Conservation (phyloP, 2,888 invertebrate species). For the Eupithecia tripunctaria region DNA sequence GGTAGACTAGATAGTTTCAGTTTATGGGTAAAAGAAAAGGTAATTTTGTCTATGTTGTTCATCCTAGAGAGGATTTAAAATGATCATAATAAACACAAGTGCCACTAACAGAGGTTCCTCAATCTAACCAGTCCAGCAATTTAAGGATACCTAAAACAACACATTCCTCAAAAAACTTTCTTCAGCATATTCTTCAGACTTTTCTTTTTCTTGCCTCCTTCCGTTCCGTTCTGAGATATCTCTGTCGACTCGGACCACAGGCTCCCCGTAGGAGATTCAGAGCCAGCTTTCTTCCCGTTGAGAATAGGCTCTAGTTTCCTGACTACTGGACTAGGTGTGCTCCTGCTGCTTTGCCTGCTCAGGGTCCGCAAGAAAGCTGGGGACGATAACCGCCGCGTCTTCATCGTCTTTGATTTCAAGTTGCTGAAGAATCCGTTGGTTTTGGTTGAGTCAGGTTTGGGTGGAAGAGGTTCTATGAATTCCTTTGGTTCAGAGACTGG, state of each 20-base stretch:
- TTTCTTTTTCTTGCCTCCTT: slow-evolving; percentile 84
- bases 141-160: slow-evolving; percentile 39
- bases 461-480: slow-evolving; percentile 60
- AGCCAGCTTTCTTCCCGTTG: slow-evolving; percentile 73
- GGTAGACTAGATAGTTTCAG: not conserved
- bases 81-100: not conserved
- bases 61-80: not conserved
- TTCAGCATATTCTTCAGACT: slow-evolving; percentile 91
- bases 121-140: not conserved
- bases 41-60: not conserved
- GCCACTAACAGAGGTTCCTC: not conserved
- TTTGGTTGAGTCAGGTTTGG: slow-evolving; percentile 69
- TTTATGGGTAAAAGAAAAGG: not conserved
- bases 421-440: slow-evolving; percentile 79
- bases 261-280: slow-evolving; percentile 78
- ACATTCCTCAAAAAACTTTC: slow-evolving; percentile 88
- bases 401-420: slow-evolving; percentile 77
- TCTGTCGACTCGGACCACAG: slow-evolving; percentile 81
- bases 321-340: slow-evolving; percentile 72
- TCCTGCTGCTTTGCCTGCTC: slow-evolving; percentile 78
- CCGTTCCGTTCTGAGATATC: slow-evolving; percentile 65
- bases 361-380: slow-evolving; percentile 85
- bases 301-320: slow-evolving; percentile 68
- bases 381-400: slow-evolving; percentile 83
- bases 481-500: slow-evolving; percentile 77